Evolutionary conservation across 2,113 vertebrate species (phyloP), one percentile per base, ranked within the genome.

Genomic region (Phoenicopterus ruber): DNA sequence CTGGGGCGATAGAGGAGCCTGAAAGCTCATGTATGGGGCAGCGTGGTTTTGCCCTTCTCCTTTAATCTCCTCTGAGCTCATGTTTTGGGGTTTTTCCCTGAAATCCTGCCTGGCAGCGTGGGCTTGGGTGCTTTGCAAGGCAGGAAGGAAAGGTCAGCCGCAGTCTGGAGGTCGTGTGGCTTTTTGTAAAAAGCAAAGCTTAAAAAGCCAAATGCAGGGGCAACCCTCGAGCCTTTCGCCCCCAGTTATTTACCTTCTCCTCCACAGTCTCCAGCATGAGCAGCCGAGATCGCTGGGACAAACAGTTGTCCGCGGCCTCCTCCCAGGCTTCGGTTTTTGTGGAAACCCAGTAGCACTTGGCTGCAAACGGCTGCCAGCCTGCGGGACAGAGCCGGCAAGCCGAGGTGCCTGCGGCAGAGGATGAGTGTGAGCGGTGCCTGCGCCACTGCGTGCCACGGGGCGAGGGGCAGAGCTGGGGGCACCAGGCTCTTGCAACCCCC

Each of bases 271-370:
- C n/a, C n/a, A n/a, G n/a, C n/a, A n/a, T n/a, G n/a, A n/a, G n/a
- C n/a, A n/a, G n/a, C n/a, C n/a, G n/a, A n/a, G n/a, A n/a, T n/a
- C n/a, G n/a, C n/a, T n/a, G n/a, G n/a, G n/a, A n/a, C n/a, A n/a
- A 12, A 24, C 42, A 38, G 16, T n/a, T 13, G 8, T 12, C 4
- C 6, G 6, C 10, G 1, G 28, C 65, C n/a, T 1, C 29, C 29
- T 40, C 6, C 54, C 80, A 49, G 44, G n/a, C 3, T 38, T 12
- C 0, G 3, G 8, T 21, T 49, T 82, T 47, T 8, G 13, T 5
- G 22, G 52, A 58, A 58, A 46, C 13, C 79, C 17, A 3, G 65
- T 25, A 69, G 42, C 79, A 47, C 34, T 67, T 36, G 52, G 52
- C 28, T 36, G 63, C 16, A 2, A 69, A 47, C 1, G 42, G 79